Base-by-base conservation (phyloP, 2,113 vertebrate species). In the Ophiodon elongatus region DNA sequence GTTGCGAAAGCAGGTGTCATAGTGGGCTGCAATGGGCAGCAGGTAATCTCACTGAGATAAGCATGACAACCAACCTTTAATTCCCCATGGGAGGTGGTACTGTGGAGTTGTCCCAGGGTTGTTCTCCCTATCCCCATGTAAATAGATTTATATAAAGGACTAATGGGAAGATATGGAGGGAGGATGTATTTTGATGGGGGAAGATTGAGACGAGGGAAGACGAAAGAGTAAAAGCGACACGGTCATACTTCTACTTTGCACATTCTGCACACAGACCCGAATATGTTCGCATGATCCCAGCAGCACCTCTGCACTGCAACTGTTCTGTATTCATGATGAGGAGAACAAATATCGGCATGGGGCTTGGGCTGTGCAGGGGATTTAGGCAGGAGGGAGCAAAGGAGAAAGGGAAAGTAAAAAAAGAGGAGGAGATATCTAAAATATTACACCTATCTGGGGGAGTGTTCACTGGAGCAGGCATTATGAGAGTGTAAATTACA, bases 401-500 rank as follows among this genome's bases (percentile, higher is more conserved):
- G 56, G 52, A 56, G 76, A 73, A 79, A 79, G 41, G 59, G 50
- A 23, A 63, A 73, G 56, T 57, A 27, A 74, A 35, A 29, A 43
- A 79, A 70, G 72, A 85, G 78, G 76, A 77, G 79, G 83, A 80
- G 85, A 91, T 87, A 81, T 91, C 74, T 85, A 72, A 91, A 90
- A 92, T 90, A 93, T 93, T 92, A 89, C 88, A 92, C 88, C 84
- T 87, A 85, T 85, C 85, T 41, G 59, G 83, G 87, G 85, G 88
- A 87, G 91, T 88, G 88, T 88, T 93, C 89, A 88, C 88, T 84
- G 60, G 84, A 92, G 90, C 80, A 83, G 83, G 89, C 92, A 87
- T 93, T 90, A 94, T 93, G 83, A 92, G 89, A 87, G 89, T 76
- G 80, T 92, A 93, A 94, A 94, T 93, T 92, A 86, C 89, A 92